Base-by-base conservation (phyloP, 2,888 invertebrate genomes). In the Napeogenes sylphis region DNA sequence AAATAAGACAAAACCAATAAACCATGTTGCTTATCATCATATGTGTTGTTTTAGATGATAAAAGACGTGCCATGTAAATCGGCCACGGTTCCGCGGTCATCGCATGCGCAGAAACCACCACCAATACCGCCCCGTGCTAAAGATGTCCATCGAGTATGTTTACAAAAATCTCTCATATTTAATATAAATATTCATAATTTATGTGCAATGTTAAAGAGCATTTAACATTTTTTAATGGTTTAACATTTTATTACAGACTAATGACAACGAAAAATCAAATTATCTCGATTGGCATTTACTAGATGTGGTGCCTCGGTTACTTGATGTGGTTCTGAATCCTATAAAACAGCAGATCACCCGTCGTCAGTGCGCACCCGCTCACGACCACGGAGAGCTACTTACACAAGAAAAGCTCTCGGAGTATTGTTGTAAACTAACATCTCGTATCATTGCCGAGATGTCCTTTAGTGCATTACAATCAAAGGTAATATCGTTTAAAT, bases 361-460 rank as follows among this genome's bases (percentile, higher is more conserved):
- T 55, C 80, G 91, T 4, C 91, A 89, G 70, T 91, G 91, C 67
- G 82, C 84, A 0, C 83, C 85, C 68, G 78, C 84, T 8, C 87
- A 89, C 69, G 86, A 90, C 68, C 90, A 90, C 70, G 89, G 88
- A 35, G 87, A 89, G 73, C 89, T 91, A 66, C 91, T 92, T 63
- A 91, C 91, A 54, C 75, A 91, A 55, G 92, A 94, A 12, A 88
- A 91, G 3, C 90, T 94, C 3, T 88, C 94, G 0, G 92, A 93
- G 64, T 92, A 92, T 80, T 95, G 95, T 74, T 96, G 95, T 76
- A 95, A 96, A 80, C 87, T 96, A 30, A 80, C 96, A 64, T 95
- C 96, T 0, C 92, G 97, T 61, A 94, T 98, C 0, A 93, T 98
- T 53, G 96, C 97, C 2, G 98, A 98, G 85, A 92, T 98, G 66